Conservation (phyloP, 2,113 vertebrate species). For the Chloropsis hardwickii region DNA sequence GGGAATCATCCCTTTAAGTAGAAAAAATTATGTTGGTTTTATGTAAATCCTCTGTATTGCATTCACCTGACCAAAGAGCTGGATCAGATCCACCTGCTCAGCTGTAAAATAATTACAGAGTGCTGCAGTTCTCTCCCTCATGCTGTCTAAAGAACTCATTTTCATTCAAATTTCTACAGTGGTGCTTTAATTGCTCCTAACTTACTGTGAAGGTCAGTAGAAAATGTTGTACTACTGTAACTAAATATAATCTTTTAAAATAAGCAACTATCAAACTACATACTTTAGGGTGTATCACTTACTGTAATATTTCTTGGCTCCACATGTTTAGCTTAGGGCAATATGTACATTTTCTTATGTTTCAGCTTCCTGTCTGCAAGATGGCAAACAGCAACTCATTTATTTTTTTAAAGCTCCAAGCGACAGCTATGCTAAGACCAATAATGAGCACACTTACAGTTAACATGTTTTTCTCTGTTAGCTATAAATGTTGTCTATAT, state of each 20-base stretch:
- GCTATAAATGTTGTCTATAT: background rate
- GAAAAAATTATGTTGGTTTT: background rate
- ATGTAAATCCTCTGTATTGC: background rate
- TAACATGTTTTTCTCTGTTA: background rate
- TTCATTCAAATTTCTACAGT: background rate
- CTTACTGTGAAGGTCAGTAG: background rate
- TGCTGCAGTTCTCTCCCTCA: background rate
- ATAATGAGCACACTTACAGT: background rate
- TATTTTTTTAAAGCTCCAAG: slow-evolving; percentile 50
- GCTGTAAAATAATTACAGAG: background rate
- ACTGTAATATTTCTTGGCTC: background rate
- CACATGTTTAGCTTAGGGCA: slow-evolving; percentile 43
- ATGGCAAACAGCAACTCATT: slow-evolving; percentile 31
- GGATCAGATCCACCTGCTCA: background rate
- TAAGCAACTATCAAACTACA: background rate
- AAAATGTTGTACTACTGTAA: background rate
- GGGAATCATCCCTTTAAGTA: background rate
- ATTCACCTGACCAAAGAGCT: background rate
- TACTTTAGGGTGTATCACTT: background rate
- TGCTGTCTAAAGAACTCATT: background rate
- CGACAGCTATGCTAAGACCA: slow-evolving; percentile 14
- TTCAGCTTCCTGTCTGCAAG: slow-evolving; percentile 46
- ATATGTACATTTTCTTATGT: slow-evolving; percentile 7
- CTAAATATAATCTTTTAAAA: background rate
- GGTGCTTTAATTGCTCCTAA: background rate